Base-by-base conservation (phyloP, 2,888 invertebrate genomes). In the Elysia crispata region DNA sequence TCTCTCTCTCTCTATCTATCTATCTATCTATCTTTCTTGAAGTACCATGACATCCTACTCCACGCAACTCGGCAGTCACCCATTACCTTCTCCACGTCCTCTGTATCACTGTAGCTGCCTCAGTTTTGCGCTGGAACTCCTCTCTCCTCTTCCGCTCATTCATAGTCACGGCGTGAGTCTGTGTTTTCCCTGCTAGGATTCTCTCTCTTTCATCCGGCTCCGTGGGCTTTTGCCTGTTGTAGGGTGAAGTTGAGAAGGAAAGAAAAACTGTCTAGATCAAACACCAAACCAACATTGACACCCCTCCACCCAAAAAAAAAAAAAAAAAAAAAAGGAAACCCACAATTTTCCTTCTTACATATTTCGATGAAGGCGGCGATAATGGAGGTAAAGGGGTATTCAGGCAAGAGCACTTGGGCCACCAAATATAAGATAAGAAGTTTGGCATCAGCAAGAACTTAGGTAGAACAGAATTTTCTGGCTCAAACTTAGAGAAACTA, bases 41-140 rank as follows among this genome's bases (percentile, higher is more conserved):
- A 15, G 54, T 54, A 54, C 54, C 13, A 13, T 54, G 13, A 54
- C 20, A 54, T 54, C 13, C 54, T 54, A 13, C 54, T 15, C 54
- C 20, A 54, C 54, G 13, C 54, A 54, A 54, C 60, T 8, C 6
- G 3, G 5, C 60, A 5, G 3, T 60, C 60, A 5, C 60, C 15
- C 60, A 20, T 85, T 83, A 90, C 90, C 85, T 86, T 83, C 87
- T 85, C 90, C 90, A 90, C 50, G 89, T 86, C 75, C 86, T 87
- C 83, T 90, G 90, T 79, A 90, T 90, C 60, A 83, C 83, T 25
- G 82, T 75, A 20, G 90, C 90, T 18, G 90, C 89, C 67, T 84
- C 83, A 75, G 87, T 85, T 82, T 89, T 89, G 33, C 84, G 84
- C 57, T 87, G 75, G 72, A 88, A 86, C 23, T 86, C 87, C 31